Evolutionary conservation across 2,888 invertebrate genomes (phyloP).

Genomic region (Thalpophila matura): DNA sequence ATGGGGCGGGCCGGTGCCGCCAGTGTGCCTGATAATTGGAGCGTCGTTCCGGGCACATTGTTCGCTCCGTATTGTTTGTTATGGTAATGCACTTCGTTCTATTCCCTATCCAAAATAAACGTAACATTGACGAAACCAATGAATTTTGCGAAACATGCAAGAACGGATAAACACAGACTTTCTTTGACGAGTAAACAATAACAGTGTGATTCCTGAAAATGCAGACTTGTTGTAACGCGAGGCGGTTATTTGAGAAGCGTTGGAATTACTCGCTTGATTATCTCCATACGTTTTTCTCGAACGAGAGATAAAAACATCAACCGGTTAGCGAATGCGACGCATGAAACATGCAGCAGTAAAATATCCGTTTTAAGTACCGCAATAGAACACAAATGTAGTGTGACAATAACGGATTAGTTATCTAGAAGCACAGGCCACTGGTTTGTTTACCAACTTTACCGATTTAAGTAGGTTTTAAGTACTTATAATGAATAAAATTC

Average conservation of each 20-base stretch:
- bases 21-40: slow-evolving; percentile 69
- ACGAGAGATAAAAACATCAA: slow-evolving; percentile 27
- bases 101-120: slow-evolving; percentile 70
- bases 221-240: slow-evolving; percentile 33
- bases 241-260: slow-evolving; percentile 31
- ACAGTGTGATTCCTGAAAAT: slow-evolving; percentile 50
- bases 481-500: neutral
- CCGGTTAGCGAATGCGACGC: slow-evolving; percentile 23
- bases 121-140: slow-evolving; percentile 45
- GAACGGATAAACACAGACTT: slow-evolving; percentile 45
- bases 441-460: neutral
- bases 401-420: slow-evolving; percentile 43
- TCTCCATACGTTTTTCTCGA: slow-evolving; percentile 44
- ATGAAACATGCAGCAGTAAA: slow-evolving; percentile 52
- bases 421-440: slow-evolving; percentile 8
- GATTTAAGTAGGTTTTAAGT: neutral
- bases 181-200: slow-evolving; percentile 50
- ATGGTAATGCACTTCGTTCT: slow-evolving; percentile 70
- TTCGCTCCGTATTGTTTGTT: slow-evolving; percentile 67
- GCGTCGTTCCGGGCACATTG: slow-evolving; percentile 78
- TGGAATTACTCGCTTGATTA: slow-evolving; percentile 46
- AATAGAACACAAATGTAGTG: slow-evolving; percentile 40
- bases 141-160: slow-evolving; percentile 38
- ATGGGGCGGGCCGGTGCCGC: slow-evolving; percentile 30
- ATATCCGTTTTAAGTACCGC: slow-evolving; percentile 55